Percentiles rank a stretch among this genome's conserved stretches.
These are phyloP conservation scores for Andrena marginata DNA, from an alignment of 2,888 invertebrate genomes.

Conservation along the genomic window DNA sequence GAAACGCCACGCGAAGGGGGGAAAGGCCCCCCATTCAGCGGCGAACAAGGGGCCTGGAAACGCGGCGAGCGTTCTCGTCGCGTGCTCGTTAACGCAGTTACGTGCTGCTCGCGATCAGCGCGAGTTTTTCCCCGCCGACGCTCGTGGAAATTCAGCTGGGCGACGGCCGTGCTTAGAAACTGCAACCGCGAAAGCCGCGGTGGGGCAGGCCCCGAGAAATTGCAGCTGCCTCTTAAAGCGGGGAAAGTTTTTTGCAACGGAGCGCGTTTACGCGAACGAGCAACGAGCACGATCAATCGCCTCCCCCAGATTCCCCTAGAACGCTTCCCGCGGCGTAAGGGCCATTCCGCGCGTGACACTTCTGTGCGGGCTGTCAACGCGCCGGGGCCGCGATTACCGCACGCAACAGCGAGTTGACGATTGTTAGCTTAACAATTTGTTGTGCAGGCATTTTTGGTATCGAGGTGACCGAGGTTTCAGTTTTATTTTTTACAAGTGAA, in stretches of 20 bases:
- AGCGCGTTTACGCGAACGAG: neutral
- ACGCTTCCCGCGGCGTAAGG: too few species aligned
- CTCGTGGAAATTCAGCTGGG: slow-evolving; percentile 72
- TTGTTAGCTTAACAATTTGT: too few species aligned
- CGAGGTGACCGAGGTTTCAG: too few species aligned
- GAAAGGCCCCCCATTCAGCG: neutral
- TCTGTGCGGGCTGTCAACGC: too few species aligned
- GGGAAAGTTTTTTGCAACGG: slow-evolving; percentile 63
- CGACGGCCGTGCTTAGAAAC: slow-evolving; percentile 76
- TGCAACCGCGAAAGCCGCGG: slow-evolving; percentile 71
- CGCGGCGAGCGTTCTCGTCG: slow-evolving; percentile 32
- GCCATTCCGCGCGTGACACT: too few species aligned
- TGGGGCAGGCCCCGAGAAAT: slow-evolving; percentile 71
- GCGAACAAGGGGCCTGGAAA: neutral
- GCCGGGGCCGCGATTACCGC: too few species aligned
- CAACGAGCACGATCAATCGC: slow-evolving; percentile 9
- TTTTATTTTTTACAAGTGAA: too few species aligned
- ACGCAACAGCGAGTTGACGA: too few species aligned
- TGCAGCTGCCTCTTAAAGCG: slow-evolving; percentile 64
- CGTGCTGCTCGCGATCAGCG: slow-evolving; percentile 5
- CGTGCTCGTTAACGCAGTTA: slow-evolving; percentile 62
- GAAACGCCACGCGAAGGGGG: slow-evolving; percentile 9
- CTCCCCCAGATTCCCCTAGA: too few species aligned
- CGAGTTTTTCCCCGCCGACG: slow-evolving; percentile 1
- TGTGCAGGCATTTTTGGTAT: too few species aligned